Base-by-base conservation (phyloP, 2,888 invertebrate genomes). In the Tetramorium bicarinatum region DNA sequence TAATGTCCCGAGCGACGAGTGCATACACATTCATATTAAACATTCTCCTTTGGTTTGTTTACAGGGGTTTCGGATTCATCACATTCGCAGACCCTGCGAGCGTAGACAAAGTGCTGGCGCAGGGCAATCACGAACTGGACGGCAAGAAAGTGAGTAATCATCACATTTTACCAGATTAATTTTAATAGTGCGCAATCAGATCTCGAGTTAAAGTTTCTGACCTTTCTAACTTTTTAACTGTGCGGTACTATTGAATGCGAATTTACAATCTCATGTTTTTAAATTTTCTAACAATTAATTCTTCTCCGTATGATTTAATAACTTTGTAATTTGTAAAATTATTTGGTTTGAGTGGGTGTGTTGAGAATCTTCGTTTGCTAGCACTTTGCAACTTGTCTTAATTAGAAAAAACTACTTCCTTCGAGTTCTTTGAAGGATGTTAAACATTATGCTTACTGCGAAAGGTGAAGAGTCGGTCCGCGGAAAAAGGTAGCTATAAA, bases 1-100 rank as follows among this genome's bases (percentile, higher is more conserved):
- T 80, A 72, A 59, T 49, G 59, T 80, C 47, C 47, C 47, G 59
- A 59, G 41, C 47, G 13, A 52, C 79, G 18, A 18, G 72, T 38
- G 38, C 11, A 59, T 38, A 47, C 11, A 59, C 52, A 72, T 38
- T 61, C 47, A 59, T 47, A 59, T 49, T 72, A 61, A 80, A 61
- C 47, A 72, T 80, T 34, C 47, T 47, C 47, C 47, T 80, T 61
- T 61, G 11, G 54, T 77, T 80, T 61, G 59, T 80, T 80, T 97
- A 89, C 97, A 99, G 99, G 97, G 99, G 99, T 95, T 99, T 99
- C 95, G 99, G 99, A 95, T 99, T 99, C 97, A 99, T 99, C 96
- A 99, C 99, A 95, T 99, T 99, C 96, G 98, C 98, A 96, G 99
- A 99, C 96, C 98, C 99, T 95, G 97, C 98, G 96, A 98, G 99